Conservation (phyloP, 2,113 vertebrate species). For the Brevimyrus niger region DNA sequence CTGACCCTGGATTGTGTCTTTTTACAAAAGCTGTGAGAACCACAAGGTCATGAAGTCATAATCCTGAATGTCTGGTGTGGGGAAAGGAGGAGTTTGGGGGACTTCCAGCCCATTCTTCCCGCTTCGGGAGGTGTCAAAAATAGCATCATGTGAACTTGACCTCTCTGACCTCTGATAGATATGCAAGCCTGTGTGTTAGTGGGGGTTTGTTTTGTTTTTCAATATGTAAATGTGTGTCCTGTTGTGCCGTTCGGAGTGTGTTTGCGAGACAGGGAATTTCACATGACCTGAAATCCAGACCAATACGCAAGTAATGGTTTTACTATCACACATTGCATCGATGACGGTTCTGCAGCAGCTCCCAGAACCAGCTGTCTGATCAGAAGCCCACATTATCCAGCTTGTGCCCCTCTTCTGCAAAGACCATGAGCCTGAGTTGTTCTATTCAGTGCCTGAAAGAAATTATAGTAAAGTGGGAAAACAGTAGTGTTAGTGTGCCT, state of each 20-base stretch:
- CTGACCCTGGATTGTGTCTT: not conserved
- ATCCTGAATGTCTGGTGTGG: not conserved
- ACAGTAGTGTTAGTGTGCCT: not conserved
- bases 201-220: not conserved
- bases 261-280: not conserved
- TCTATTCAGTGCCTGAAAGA: not conserved
- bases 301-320: not conserved
- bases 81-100: not conserved
- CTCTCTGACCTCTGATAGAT: not conserved
- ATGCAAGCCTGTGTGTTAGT: not conserved
- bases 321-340: not conserved
- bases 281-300: not conserved
- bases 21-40: not conserved
- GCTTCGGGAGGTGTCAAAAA: not conserved
- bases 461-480: not conserved
- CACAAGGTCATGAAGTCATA: not conserved
- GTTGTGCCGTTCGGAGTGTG: not conserved
- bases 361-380: not conserved
- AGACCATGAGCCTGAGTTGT: not conserved
- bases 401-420: not conserved
- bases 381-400: not conserved
- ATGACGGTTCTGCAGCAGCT: not conserved
- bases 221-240: not conserved
- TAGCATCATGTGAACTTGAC: slow-evolving; percentile 1
- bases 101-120: not conserved